These are phyloP conservation scores for Isichthys henryi DNA, from an alignment of 2,113 vertebrate genomes.

Conservation along the genomic window DNA sequence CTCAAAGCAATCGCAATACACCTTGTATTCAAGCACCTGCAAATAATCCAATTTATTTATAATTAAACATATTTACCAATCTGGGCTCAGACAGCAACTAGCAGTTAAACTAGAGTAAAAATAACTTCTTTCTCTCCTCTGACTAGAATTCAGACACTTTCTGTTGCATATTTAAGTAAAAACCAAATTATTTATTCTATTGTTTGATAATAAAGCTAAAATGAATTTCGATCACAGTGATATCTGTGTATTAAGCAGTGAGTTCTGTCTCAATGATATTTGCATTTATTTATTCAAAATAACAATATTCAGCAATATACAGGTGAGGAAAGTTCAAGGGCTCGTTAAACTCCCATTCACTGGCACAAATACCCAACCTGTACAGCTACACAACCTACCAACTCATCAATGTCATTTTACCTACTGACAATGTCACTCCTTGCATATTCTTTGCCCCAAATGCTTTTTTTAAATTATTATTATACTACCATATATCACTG, in stretches of 20 bases:
- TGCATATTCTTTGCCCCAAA: not conserved
- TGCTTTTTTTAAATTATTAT: not conserved
- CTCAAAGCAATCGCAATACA: not conserved
- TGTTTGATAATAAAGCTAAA: not conserved
- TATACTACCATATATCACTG: not conserved
- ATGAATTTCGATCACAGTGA: not conserved
- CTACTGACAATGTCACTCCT: not conserved
- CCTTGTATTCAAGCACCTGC: not conserved
- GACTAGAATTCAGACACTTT: not conserved
- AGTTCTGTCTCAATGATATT: not conserved
- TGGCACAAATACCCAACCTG: not conserved
- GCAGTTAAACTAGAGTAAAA: not conserved
- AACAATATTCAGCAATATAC: not conserved
- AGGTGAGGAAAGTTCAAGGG: not conserved
- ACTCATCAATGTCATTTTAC: not conserved
- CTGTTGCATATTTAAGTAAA: not conserved
- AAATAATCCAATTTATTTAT: not conserved
- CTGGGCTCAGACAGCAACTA: not conserved
- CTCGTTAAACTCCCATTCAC: not conserved
- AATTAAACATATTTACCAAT: not conserved
- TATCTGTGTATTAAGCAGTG: not conserved
- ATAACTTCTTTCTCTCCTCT: not conserved
- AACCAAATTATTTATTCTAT: not conserved
- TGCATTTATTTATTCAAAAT: not conserved
- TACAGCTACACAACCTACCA: not conserved